Conservation (phyloP, 1,140 invertebrate genomes). For the Lasioglossum albipes region DNA sequence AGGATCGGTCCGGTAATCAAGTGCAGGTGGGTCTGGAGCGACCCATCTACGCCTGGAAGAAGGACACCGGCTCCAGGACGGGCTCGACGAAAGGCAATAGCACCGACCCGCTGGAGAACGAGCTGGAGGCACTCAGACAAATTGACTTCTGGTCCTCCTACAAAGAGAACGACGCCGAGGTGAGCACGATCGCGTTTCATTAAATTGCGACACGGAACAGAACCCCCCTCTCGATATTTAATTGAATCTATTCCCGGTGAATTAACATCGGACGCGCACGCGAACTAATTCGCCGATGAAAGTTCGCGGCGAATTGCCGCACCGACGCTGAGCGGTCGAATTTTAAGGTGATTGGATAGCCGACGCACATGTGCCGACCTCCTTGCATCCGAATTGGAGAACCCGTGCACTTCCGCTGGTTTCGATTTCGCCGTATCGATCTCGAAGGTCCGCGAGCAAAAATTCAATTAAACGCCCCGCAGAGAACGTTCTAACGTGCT, state of each 20-base stretch:
- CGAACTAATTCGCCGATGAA: background rate
- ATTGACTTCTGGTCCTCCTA: constrained; percentile 41
- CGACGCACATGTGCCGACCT: background rate
- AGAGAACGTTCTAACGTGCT: no score
- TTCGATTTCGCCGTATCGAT: no score
- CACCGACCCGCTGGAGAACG: constrained; percentile 70
- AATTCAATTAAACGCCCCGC: no score
- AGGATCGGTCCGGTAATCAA: constrained; percentile 7
- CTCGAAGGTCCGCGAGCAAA: no score
- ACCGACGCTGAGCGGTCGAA: background rate
- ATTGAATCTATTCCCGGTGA: background rate
- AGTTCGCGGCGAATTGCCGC: background rate
- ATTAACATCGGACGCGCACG: background rate
- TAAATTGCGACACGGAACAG: constrained; percentile 18
- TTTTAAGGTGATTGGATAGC: constrained; percentile 12
- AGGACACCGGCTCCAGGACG: constrained; percentile 46
- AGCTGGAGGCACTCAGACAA: constrained; percentile 70
- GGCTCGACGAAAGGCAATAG: constrained; percentile 38
- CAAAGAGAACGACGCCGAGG: constrained; percentile 36
- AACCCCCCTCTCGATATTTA: background rate
- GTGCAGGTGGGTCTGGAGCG: constrained; percentile 39
- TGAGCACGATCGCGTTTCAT: constrained; percentile 27
- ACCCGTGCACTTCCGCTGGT: no score
- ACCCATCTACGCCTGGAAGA: constrained; percentile 70
- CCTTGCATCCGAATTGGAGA: no score